phyloP scores from a whole-genome alignment of 2,888 invertebrate species.

The Eubasilissa splendida region DNA sequence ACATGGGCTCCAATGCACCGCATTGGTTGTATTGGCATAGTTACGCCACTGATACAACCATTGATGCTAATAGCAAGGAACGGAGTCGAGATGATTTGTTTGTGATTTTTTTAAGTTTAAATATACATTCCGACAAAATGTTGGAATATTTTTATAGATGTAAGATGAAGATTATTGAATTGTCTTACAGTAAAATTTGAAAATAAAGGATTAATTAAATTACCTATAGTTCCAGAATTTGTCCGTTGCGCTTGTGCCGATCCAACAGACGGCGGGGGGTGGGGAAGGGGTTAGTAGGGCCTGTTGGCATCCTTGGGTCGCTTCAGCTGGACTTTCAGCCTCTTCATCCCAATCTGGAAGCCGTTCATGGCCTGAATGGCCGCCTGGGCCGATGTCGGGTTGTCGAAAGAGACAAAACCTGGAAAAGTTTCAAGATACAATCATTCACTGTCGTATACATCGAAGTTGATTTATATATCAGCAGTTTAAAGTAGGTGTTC shows the following conservation, averaged over 20 bases:
- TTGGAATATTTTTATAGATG: background rate
- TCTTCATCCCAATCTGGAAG: slow-evolving; percentile 99
- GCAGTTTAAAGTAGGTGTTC: too few relatives aligned
- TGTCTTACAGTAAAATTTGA: too few relatives aligned
- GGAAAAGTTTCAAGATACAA: slow-evolving; percentile 60
- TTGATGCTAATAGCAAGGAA: too few relatives aligned
- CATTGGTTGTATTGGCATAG: too few relatives aligned
- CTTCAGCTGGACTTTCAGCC: slow-evolving; percentile 99
- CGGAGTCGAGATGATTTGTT: too few relatives aligned
- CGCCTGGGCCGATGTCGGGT: slow-evolving; percentile 97
- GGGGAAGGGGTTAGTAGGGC: slow-evolving; percentile 92
- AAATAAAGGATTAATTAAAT: background rate
- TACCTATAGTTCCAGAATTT: slow-evolving; percentile 53
- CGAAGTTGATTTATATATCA: too few relatives aligned
- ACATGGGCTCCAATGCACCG: too few relatives aligned
- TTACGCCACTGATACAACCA: too few relatives aligned
- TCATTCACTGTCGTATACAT: too few relatives aligned
- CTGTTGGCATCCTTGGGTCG: slow-evolving; percentile 98
- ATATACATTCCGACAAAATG: background rate
- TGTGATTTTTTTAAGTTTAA: background rate
- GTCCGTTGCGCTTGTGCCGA: slow-evolving; percentile 58
- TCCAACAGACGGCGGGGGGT: slow-evolving; percentile 73
- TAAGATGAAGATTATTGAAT: background rate
- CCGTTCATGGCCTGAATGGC: slow-evolving; percentile 99
- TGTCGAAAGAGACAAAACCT: slow-evolving; percentile 99